Evolutionary conservation across 2,797 vertebrate species (phyloP), one percentile per base, ranked within the genome.

Genomic region (Pangasius larnaudii): DNA sequence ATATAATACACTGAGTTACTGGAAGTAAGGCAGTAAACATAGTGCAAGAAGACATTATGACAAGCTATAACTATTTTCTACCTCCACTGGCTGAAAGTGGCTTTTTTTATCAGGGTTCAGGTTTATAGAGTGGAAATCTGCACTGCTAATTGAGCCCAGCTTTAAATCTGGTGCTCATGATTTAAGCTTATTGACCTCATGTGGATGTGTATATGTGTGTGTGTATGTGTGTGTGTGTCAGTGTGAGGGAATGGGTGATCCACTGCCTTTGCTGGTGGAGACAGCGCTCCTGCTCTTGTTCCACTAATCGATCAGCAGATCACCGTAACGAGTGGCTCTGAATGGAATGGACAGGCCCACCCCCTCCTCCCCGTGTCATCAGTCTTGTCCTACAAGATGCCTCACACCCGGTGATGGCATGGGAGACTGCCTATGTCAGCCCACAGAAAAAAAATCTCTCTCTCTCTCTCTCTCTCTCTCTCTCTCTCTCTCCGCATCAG

Each of bases 311-410:
- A 97, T 97, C 95, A 96, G 95, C 93, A 95, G 95, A 95, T 95
- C 91, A 89, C 95, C 94, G 92, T 95, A 96, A 95, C 95, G 94
- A 94, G 94, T 42, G 92, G 90, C 92, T 90, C 87, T 95, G 93
- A 95, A 94, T 92, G 92, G 94, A 91, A 92, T 88, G 91, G 94
- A 94, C 93, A 92, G 90, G 90, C 92, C 92, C 90, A 90, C 89
- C 85, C 93, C 92, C 92, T 91, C 93, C 93, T 92, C 89, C 91
- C 90, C 88, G 94, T 93, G 92, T 95, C 96, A 96, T 97, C 97
- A 95, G 95, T 97, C 96, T 97, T 97, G 96, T 96, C 90, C 89
- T 96, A 97, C 97, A 96, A 95, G 96, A 93, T 93, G 95, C 94
- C 93, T 95, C 94, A 95, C 95, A 95, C 95, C 95, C 94, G 92